Conservation (phyloP, 2,113 vertebrate species). For the Paralichthys olivaceus region DNA sequence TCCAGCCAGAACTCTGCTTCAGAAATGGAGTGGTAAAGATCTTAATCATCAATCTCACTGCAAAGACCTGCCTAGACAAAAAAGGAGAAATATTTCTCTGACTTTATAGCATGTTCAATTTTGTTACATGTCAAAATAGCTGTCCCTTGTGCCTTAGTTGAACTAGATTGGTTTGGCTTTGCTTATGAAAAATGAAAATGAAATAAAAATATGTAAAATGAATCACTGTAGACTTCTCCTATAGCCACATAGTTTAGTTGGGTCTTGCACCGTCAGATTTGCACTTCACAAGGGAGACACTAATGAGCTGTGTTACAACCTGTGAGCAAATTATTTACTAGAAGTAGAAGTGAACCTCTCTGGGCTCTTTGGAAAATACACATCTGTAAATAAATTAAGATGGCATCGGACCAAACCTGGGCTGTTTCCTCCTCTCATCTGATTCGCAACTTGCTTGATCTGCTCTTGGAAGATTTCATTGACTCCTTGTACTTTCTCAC, state of each 20-base stretch:
- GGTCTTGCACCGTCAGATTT: background rate
- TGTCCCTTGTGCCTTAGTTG: too few species aligned
- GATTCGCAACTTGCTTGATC: constrained; percentile 14
- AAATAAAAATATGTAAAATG: too few species aligned
- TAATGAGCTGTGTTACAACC: background rate
- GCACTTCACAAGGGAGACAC: background rate
- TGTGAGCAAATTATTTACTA: constrained; percentile 19
- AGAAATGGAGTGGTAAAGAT: background rate
- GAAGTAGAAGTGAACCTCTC: background rate
- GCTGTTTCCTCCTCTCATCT: constrained; percentile 1
- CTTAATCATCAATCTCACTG: background rate
- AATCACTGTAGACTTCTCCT: too few species aligned
- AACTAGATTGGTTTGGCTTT: too few species aligned
- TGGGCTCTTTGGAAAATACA: constrained; percentile 29
- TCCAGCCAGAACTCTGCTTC: background rate
- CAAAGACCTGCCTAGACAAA: background rate
- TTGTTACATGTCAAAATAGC: too few species aligned
- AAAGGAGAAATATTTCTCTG: background rate
- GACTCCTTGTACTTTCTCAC: background rate
- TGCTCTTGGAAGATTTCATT: constrained; percentile 24
- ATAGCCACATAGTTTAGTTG: too few species aligned
- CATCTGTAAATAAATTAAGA: constrained; percentile 3
- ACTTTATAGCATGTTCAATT: too few species aligned
- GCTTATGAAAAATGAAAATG: too few species aligned
- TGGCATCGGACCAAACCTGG: constrained; percentile 8